Base-by-base conservation (phyloP, 1,140 invertebrate genomes). In the Drosophila kanapiae region DNA sequence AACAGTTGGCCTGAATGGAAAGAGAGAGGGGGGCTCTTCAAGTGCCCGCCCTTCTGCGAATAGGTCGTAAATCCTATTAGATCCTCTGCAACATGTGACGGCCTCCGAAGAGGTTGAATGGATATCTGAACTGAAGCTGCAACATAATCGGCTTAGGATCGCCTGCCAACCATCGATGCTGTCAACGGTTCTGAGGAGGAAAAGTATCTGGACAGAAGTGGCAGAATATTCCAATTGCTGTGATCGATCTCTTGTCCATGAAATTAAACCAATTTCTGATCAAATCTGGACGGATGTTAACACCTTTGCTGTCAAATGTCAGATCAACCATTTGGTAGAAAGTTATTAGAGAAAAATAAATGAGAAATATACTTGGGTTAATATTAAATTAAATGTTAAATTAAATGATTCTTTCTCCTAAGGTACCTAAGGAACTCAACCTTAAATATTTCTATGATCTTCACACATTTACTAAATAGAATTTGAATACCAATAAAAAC, bases 61-160 rank as follows among this genome's bases (percentile, higher is more conserved):
- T 62, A 60, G 82, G 74, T 84, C 82, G 74, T 81, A 85, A 85
- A 84, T 84, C 82, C 82, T 85, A 84, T 84, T 84, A 84, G 74
- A 85, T 78, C 59, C 67, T 70, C 62, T 68, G 78, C 78, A 84
- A 78, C 78, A 84, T 84, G 82, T 81, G 82, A 84, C 56, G 60
- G 78, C 74, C 61, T 47, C 35, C 18, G 3, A 47, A 53, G 63
- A 71, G 33, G 38, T 31, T 60, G 29, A 43, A 18, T 27, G 54
- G 59, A 72, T 53, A 54, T 43, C 23, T 31, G 13, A 59, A 27
- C 18, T 27, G 59, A 70, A 31, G 64, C 76, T 80, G 59, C 61
- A 42, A 42, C 49, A 31, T 84, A 84, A 84, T 78, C 82, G 82
- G 82, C 72, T 84, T 84, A 74, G 60, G 77, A 62, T 85, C 72